A percentile compares a stretch with the other conserved stretches of the same genome.
Evolutionary conservation across 2,113 vertebrate genomes (phyloP).

Genomic region (Bos indicus): DNA sequence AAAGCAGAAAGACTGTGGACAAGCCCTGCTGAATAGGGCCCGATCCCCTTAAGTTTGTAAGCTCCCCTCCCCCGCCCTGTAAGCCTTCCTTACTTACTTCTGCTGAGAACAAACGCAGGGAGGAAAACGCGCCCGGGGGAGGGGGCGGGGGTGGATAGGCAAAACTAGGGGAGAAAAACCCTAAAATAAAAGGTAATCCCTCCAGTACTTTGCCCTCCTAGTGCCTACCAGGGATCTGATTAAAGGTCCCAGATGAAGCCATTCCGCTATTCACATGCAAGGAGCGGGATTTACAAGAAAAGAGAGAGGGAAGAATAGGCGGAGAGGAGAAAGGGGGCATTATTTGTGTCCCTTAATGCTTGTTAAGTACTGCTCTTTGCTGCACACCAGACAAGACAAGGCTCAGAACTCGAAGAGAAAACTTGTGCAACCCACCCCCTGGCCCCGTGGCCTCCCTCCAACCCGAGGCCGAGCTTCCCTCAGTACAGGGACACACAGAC

Average conservation of each 20-base stretch:
- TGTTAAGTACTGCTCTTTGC: constrained; percentile 86
- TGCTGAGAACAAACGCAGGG: constrained; percentile 90
- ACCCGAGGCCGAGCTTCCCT: constrained; percentile 17
- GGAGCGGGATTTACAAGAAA: constrained; percentile 87
- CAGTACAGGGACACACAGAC: neutral
- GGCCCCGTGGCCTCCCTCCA: neutral
- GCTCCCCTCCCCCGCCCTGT: constrained; percentile 76
- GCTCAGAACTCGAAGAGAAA: constrained; percentile 77
- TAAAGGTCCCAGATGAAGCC: constrained; percentile 85
- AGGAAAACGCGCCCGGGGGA: constrained; percentile 79
- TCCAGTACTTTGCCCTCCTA: constrained; percentile 84
- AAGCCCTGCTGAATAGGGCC: constrained; percentile 95
- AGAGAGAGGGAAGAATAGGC: constrained; percentile 83
- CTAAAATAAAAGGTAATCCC: constrained; percentile 87
- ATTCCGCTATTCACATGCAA: constrained; percentile 85
- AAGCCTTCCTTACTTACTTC: constrained; percentile 84
- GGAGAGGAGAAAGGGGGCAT: constrained; percentile 84
- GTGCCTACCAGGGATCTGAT: constrained; percentile 83
- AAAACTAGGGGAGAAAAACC: constrained; percentile 66
- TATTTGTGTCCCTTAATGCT: constrained; percentile 87
- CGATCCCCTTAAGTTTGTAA: constrained; percentile 94
- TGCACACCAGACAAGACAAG: constrained; percentile 81
- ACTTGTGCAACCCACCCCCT: constrained; percentile 56
- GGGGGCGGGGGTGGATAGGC: constrained; percentile 62
- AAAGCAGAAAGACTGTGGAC: constrained; percentile 89